phyloP scores from a whole-genome alignment of 2,113 vertebrate genomes.

The Canis aureus region DNA sequence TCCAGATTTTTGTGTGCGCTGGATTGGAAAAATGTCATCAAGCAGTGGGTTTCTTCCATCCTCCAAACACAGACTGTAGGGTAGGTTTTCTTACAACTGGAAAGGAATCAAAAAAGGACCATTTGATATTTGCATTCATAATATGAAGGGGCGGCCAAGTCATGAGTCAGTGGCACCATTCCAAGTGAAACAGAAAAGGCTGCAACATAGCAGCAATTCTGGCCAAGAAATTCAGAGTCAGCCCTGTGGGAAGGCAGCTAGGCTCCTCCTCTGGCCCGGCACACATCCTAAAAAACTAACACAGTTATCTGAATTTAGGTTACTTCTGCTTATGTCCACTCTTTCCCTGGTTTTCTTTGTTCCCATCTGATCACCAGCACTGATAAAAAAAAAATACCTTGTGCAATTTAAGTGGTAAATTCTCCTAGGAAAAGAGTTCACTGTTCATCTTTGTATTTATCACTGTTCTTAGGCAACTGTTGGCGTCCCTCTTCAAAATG shows the following conservation, averaged over 20 bases:
- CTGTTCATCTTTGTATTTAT: background rate
- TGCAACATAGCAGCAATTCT: background rate
- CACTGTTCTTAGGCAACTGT: background rate
- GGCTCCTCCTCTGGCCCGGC: background rate
- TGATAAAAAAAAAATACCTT: background rate
- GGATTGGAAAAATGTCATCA: constrained; percentile 56
- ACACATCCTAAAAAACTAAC: background rate
- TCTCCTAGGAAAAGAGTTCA: background rate
- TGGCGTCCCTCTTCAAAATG: background rate
- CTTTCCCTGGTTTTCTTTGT: background rate
- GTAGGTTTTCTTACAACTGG: constrained; percentile 33
- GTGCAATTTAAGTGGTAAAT: background rate
- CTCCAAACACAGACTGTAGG: constrained; percentile 12
- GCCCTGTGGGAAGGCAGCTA: background rate
- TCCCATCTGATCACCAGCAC: background rate
- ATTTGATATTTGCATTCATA: constrained; percentile 63
- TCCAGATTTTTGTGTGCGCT: constrained; percentile 64
- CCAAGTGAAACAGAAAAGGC: constrained; percentile 49
- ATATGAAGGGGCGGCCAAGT: constrained; percentile 35
- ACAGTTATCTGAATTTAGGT: background rate
- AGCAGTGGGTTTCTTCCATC: constrained; percentile 1
- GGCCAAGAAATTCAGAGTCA: constrained; percentile 44
- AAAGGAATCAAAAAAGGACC: constrained; percentile 43
- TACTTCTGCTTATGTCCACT: background rate
- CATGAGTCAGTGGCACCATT: constrained; percentile 61